Conservation (phyloP, 2,797 vertebrate genomes). For the Cossypha niveicapilla region DNA sequence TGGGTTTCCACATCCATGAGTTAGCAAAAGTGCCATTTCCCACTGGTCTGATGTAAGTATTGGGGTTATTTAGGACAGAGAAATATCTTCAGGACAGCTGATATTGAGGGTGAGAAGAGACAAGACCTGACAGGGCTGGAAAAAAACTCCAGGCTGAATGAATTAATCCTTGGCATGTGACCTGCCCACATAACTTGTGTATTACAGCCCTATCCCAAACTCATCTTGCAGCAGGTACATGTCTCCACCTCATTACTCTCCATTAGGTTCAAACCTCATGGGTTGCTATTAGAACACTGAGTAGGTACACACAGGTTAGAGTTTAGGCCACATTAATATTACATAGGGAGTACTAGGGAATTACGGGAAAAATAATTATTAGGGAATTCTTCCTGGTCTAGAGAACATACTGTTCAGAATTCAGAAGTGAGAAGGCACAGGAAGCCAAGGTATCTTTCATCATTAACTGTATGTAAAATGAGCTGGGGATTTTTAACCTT, state of each 20-base stretch:
- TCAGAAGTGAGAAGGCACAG: not conserved
- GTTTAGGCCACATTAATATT: not conserved
- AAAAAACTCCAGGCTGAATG: not conserved
- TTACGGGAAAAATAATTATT: not conserved
- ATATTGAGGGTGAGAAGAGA: rapidly evolving
- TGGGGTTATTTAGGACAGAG: not conserved
- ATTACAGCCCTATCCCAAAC: not conserved
- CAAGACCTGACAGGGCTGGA: not conserved
- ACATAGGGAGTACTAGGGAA: not conserved
- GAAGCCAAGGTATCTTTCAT: not conserved
- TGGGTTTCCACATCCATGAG: not conserved
- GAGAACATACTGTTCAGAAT: not conserved
- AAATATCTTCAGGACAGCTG: not conserved
- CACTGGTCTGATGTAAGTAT: not conserved
- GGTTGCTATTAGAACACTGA: not conserved
- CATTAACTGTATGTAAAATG: slow-evolving; percentile 9
- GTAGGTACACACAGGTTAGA: not conserved
- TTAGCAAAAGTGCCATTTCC: not conserved
- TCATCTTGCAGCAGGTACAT: not conserved
- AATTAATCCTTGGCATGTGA: not conserved
- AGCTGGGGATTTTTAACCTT: slow-evolving; percentile 15
- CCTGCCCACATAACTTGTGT: not conserved
- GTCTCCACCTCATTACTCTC: not conserved
- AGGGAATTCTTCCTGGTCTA: not conserved
- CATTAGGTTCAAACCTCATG: not conserved